These are phyloP conservation scores for cat (Felis catus) DNA, from an alignment of 2,113 vertebrate species.

Conservation along the genomic window F.catus_Fca126_mat1.0 CM031426.1:46866001-46866500, in stretches of 20 bases:
- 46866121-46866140: not conserved
- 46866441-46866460: too few species aligned
- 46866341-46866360: not conserved
- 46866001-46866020: too few species aligned
- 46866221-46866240: conserved; percentile 1
- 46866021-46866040: too few species aligned
- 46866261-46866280: not conserved
- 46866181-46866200: conserved; percentile 1
- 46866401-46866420: conserved; percentile 13
- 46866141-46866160: not conserved
- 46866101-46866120: not conserved
- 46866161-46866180: conserved; percentile 7
- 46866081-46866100: not conserved
- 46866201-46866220: not conserved
- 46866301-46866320: not conserved
- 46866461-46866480: too few species aligned
- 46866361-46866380: conserved; percentile 9
- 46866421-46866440: too few species aligned
- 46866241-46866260: not conserved
- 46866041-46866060: too few species aligned
- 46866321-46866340: not conserved
- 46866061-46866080: too few species aligned
- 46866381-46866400: not conserved
- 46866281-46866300: conserved; percentile 22
- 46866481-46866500: too few species aligned